Evolutionary conservation across 1,140 invertebrate genomes (phyloP).

Genomic region (Dreissena rostriformis): DNA sequence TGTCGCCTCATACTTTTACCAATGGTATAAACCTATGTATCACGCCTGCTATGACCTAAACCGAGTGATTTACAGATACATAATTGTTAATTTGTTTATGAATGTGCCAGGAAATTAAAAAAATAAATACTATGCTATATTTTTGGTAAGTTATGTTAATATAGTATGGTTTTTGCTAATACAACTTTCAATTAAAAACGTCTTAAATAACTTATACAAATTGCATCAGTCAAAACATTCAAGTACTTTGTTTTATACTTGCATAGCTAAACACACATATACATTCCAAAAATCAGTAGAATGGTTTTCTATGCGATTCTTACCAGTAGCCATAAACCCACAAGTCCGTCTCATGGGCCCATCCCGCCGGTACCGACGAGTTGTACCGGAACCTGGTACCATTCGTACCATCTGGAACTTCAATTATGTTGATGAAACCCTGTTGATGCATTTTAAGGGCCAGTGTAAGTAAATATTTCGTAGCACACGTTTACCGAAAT

Average conservation of each 20-base stretch:
- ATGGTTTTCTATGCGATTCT: neutral
- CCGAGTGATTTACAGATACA: too few species aligned
- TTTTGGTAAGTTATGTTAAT: too few species aligned
- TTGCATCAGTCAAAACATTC: neutral
- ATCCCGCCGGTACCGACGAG: conserved; percentile 9
- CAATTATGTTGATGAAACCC: conserved; percentile 31
- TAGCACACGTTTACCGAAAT: too few species aligned
- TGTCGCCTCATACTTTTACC: too few species aligned
- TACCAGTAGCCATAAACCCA: conserved; percentile 47
- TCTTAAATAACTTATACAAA: neutral
- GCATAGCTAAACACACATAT: neutral
- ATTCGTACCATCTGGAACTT: neutral
- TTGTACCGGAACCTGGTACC: conserved; percentile 30
- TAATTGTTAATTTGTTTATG: too few species aligned
- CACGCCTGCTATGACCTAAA: too few species aligned
- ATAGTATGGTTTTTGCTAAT: too few species aligned
- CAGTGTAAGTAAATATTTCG: too few species aligned
- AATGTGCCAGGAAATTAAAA: too few species aligned
- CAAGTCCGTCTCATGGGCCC: conserved; percentile 22
- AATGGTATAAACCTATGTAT: too few species aligned
- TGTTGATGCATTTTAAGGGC: neutral
- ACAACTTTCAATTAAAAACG: neutral
- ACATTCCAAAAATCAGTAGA: neutral
- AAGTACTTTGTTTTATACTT: neutral
- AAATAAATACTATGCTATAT: too few species aligned